Evolutionary conservation across 2,797 vertebrate species (phyloP), one percentile per base, ranked within the genome.

Genomic region (Apogon hyalosoma): DNA sequence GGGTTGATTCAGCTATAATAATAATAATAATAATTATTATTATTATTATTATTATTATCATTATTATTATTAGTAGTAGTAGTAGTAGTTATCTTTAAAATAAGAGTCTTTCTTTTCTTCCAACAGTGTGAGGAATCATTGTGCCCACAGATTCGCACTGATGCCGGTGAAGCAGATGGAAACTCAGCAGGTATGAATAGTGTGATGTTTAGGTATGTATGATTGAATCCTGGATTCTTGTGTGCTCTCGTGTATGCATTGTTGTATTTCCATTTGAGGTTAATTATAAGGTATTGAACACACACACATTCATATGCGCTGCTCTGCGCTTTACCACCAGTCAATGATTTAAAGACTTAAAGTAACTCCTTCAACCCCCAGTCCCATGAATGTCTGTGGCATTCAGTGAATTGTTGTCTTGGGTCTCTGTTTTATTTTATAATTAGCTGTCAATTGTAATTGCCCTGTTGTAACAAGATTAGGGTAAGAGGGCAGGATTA

Each of bases 401-500:
- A 59, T 66, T 64, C 60, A 31, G 53, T 64, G 56, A 55, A 77
- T 59, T 52, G 46, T 70, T 50, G 46, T 70, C 69, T 78, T 75
- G 45, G 69, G 42, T 63, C 69, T 67, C 63, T 53, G 70, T 85
- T 75, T 83, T 87, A 86, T 79, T 59, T 28, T 69, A 43, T 73
- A 83, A 86, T 89, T 88, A 84, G 63, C 63, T 14, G 13, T 63
- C 64, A 80, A 70, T 69, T 80, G 84, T 91, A 85, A 89, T 88
- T 84, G 72, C 81, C 74, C 48, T 41, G 55, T 42, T 36, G 75
- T 93, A 92, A 94, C 74, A 47, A 78, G 94, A 94, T 95, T 93
- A 93, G 80, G 81, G 77, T 82, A 77, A 86, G 83, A 87, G 47
- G 38, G 72, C 52, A 36, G 87, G 92, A 93, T 93, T 92, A 92